Conservation (phyloP, 1,140 invertebrate species). For the Drosophila persimilis region DNA sequence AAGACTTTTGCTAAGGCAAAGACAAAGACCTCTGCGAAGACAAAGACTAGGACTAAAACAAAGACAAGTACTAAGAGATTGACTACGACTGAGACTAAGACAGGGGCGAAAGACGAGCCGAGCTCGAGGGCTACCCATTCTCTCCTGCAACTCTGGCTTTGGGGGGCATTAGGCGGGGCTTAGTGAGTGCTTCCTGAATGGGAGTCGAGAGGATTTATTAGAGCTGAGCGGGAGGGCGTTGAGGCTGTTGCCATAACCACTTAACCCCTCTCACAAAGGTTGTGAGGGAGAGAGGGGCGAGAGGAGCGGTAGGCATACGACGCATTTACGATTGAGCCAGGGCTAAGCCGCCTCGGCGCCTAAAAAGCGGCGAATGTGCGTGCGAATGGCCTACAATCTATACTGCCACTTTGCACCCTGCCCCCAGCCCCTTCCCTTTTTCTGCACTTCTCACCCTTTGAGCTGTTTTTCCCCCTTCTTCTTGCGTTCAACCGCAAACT, state of each 20-base stretch:
- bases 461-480: conserved; percentile 35
- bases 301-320: conserved; percentile 2
- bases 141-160: too few relatives aligned
- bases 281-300: too few relatives aligned
- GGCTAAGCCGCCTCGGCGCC: conserved; percentile 44
- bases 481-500: conserved; percentile 52
- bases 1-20: too few relatives aligned
- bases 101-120: too few relatives aligned
- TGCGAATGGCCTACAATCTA: conserved; percentile 51
- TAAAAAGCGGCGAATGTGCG: conserved; percentile 57
- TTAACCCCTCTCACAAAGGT: conserved; percentile 1
- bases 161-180: neutral
- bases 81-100: too few relatives aligned
- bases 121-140: too few relatives aligned
- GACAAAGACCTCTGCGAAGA: too few relatives aligned
- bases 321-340: conserved; percentile 40
- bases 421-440: neutral
- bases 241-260: conserved; percentile 31
- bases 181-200: neutral
- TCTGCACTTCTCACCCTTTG: neutral
- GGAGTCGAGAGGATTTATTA: conserved; percentile 27
- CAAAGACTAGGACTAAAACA: too few relatives aligned
- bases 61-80: too few relatives aligned
- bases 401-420: neutral
- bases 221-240: neutral